These are phyloP conservation scores for Trogon surrucura DNA, from an alignment of 2,113 vertebrate genomes.

Conservation along the genomic window DNA sequence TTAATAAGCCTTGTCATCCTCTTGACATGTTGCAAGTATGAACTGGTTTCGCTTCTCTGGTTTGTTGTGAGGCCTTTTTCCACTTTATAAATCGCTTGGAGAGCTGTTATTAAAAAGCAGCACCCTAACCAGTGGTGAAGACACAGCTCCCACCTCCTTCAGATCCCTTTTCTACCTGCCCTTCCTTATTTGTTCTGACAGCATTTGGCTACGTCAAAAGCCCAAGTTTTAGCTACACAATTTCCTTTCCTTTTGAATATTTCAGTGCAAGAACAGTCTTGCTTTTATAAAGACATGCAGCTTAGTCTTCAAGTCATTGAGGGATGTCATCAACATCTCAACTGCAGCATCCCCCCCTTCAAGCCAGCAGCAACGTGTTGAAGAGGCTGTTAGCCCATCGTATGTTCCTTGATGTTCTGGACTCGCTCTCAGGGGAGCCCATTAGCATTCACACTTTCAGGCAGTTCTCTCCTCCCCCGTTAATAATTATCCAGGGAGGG, in stretches of 20 bases:
- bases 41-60: neutral
- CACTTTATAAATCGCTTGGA: neutral
- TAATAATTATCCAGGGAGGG: slow-evolving; percentile 38
- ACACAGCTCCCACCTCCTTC: neutral
- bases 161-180: neutral
- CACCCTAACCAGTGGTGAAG: neutral
- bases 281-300: neutral
- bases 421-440: neutral
- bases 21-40: neutral
- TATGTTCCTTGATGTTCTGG: slow-evolving; percentile 45
- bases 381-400: neutral
- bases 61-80: neutral
- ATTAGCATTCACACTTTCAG: slow-evolving; percentile 40
- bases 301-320: slow-evolving; percentile 5
- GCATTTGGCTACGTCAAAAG: neutral
- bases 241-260: slow-evolving; percentile 1
- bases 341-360: neutral
- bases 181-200: neutral
- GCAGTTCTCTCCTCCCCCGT: neutral
- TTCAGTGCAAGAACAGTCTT: neutral
- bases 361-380: neutral
- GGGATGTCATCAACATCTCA: neutral
- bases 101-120: neutral
- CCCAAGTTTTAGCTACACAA: neutral
- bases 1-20: neutral